Percentiles rank a stretch among this genome's conserved stretches.
phyloP scores from a whole-genome alignment of 2,113 vertebrate species.

The Morphnarchus princeps region DNA sequence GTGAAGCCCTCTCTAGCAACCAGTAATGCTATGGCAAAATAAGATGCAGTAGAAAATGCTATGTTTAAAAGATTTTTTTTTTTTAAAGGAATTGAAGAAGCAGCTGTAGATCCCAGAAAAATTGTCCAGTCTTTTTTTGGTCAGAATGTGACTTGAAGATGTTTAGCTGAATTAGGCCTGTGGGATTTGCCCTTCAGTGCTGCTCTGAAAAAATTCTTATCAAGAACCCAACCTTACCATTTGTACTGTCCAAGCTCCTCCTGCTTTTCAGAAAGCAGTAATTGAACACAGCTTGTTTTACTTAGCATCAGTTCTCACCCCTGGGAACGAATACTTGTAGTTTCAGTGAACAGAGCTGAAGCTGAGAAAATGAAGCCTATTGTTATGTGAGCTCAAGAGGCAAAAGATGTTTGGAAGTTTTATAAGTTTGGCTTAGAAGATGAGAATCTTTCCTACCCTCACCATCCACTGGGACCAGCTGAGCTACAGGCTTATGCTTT shows the following conservation, averaged over 20 bases:
- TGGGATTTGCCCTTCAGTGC: not conserved
- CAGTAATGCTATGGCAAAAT: not conserved
- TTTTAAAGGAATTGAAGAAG: not conserved
- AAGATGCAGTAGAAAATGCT: not conserved
- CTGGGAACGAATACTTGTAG: not conserved
- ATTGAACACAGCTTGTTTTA: slow-evolving; percentile 21
- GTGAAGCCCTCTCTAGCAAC: not conserved
- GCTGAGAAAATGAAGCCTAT: slow-evolving; percentile 2
- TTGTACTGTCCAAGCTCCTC: not conserved
- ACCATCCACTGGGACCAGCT: not conserved
- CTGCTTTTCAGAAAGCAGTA: not conserved
- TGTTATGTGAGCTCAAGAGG: slow-evolving; percentile 16
- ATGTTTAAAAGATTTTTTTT: not conserved
- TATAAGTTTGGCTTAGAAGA: not conserved
- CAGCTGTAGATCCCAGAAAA: not conserved
- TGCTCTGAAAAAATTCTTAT: not conserved
- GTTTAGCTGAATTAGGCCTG: not conserved
- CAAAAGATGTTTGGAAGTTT: slow-evolving; percentile 3
- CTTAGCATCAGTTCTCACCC: not conserved
- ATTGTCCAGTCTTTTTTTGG: not conserved
- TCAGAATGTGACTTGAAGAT: not conserved
- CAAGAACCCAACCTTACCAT: not conserved
- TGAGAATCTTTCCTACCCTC: not conserved
- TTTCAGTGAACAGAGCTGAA: slow-evolving; percentile 4
- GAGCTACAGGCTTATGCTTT: not conserved